Conservation (phyloP, 2,797 vertebrate species). For the Amblyopsis hoosieri region DNA sequence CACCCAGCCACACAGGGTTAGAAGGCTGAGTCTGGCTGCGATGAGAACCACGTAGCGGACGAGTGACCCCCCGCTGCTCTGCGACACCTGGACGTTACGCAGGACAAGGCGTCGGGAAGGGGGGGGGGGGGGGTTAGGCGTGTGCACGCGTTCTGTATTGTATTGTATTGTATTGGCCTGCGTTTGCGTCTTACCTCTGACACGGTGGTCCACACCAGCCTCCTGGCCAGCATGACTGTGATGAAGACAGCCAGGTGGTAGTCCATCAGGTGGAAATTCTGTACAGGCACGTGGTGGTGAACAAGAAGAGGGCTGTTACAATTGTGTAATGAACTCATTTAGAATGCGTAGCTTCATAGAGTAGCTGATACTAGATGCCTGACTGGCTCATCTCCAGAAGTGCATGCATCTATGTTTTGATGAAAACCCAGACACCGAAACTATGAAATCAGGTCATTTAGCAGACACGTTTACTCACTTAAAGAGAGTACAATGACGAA, state of each 20-base stretch:
- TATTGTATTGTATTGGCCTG: too few relatives aligned
- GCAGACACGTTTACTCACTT: too few relatives aligned
- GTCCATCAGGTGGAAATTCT: conserved; percentile 99
- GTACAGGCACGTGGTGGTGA: conserved; percentile 39
- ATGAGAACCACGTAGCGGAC: conserved; percentile 86
- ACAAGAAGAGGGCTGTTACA: conserved; percentile 9
- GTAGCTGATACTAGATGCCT: too few relatives aligned
- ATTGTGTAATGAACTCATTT: too few relatives aligned
- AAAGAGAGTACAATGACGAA: too few relatives aligned
- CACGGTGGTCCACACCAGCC: conserved; percentile 96
- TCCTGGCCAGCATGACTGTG: conserved; percentile 95
- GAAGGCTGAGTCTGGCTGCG: conserved; percentile 87
- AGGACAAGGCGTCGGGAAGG: not conserved
- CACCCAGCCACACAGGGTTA: conserved; percentile 95
- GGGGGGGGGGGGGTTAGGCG: too few relatives aligned
- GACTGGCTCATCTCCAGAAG: too few relatives aligned
- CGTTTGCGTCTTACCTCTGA: conserved; percentile 84
- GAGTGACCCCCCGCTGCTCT: conserved; percentile 84
- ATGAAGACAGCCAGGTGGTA: conserved; percentile 97
- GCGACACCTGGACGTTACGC: conserved; percentile 81
- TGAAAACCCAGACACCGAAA: too few relatives aligned
- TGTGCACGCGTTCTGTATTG: not conserved
- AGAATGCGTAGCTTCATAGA: too few relatives aligned
- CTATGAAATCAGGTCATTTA: too few relatives aligned
- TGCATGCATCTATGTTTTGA: too few relatives aligned